These are phyloP conservation scores for Pangasius krempfi DNA, from an alignment of 2,797 vertebrate genomes.

Conservation along the genomic window DNA sequence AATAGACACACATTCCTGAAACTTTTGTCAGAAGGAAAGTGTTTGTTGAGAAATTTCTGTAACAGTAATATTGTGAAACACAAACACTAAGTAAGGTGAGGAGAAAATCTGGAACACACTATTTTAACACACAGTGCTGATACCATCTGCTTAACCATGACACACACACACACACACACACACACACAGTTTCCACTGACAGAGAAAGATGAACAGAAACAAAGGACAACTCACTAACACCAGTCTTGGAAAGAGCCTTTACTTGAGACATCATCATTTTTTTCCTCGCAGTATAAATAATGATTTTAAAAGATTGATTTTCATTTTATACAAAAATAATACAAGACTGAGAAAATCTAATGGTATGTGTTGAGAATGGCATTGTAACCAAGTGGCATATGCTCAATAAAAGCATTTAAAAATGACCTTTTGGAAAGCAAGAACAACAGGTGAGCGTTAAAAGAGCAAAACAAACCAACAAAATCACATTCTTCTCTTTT, in stretches of 20 bases:
- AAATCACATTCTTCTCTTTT: neutral
- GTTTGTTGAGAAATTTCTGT: neutral
- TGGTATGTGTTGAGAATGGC: constrained; percentile 60
- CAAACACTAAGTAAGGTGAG: neutral
- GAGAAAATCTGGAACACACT: neutral
- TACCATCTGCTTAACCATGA: neutral
- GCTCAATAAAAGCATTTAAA: constrained; percentile 66
- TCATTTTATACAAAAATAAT: constrained; percentile 87
- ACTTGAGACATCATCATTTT: constrained; percentile 78
- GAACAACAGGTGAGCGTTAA: neutral
- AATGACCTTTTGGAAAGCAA: constrained; percentile 76
- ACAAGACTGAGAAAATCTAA: constrained; percentile 75
- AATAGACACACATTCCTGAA: constrained; percentile 54
- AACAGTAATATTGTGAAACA: constrained; percentile 20
- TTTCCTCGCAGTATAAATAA: constrained; percentile 83
- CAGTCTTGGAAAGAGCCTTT: constrained; percentile 75
- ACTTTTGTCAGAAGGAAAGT: constrained; percentile 45
- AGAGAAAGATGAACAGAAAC: constrained; percentile 13
- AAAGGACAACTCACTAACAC: constrained; percentile 49
- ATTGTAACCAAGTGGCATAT: constrained; percentile 71
- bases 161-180: neutral
- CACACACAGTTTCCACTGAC: constrained; percentile 2
- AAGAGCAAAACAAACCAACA: constrained; percentile 7
- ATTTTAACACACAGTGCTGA: constrained; percentile 7
- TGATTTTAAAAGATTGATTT: constrained; percentile 83